phyloP scores from a whole-genome alignment of 2,797 vertebrate species.

The Malurus leucopterus region DNA sequence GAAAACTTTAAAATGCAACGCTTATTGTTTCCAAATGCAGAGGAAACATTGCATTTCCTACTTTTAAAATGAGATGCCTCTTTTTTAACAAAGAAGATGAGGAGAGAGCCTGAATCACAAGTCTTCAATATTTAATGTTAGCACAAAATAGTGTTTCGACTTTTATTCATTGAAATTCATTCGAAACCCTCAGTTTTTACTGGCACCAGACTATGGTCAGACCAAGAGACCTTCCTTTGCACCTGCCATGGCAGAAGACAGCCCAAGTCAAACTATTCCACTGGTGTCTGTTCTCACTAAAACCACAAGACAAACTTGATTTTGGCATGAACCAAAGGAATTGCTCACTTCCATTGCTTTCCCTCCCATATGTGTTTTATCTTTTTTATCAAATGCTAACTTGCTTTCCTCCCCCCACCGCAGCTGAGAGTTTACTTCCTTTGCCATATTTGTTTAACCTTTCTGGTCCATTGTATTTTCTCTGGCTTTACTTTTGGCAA shows the following conservation, averaged over 20 bases:
- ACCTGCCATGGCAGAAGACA: background rate
- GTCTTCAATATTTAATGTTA: background rate
- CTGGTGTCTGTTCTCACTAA: background rate
- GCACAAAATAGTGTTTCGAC: background rate
- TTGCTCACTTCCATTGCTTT: background rate
- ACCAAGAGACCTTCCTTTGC: background rate
- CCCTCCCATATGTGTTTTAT: background rate
- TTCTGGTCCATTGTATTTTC: background rate
- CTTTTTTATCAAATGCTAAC: background rate
- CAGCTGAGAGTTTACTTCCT: background rate
- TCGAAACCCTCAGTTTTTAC: background rate
- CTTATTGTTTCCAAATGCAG: background rate
- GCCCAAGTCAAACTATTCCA: background rate
- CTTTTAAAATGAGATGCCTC: background rate
- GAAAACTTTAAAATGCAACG: background rate
- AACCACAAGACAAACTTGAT: background rate
- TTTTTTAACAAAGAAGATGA: background rate
- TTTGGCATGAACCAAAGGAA: background rate
- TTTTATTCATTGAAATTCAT: background rate
- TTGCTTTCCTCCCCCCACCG: background rate
- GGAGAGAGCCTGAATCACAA: background rate
- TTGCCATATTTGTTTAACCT: conserved; percentile 24
- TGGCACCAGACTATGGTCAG: background rate
- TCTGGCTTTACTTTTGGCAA: conserved; percentile 23
- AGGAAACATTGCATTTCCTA: accelerated